Conservation (phyloP, 2,888 invertebrate genomes). For the Scaptodrosophila latifasciaeformis region DNA sequence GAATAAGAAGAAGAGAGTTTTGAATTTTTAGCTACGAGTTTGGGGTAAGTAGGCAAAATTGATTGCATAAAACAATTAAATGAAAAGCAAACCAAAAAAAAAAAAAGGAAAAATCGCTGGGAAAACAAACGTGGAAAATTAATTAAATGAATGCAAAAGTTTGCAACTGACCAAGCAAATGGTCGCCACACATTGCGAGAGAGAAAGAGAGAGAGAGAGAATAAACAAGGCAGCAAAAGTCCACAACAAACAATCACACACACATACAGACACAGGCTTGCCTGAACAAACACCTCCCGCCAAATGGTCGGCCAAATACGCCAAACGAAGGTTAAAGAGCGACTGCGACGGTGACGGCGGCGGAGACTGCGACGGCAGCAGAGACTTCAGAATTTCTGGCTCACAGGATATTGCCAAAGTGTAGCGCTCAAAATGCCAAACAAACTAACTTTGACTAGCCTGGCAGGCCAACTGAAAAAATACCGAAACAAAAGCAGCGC, state of each 20-base stretch:
- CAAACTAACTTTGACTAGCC: slow-evolving; percentile 51
- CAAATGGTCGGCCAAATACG: slow-evolving; percentile 24
- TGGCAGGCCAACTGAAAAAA: slow-evolving; percentile 26
- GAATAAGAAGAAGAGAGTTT: not conserved
- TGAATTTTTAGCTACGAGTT: too few relatives aligned
- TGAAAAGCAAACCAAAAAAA: slow-evolving; percentile 1
- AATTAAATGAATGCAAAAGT: slow-evolving; percentile 34
- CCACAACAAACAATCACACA: not conserved
- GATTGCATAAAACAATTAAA: not conserved
- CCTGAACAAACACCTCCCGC: not conserved
- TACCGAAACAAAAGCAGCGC: not conserved
- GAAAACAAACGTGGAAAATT: slow-evolving; percentile 24
- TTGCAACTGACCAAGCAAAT: not conserved
- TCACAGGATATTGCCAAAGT: slow-evolving; percentile 51
- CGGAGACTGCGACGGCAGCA: not conserved
- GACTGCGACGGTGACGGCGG: not conserved
- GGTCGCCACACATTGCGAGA: not conserved
- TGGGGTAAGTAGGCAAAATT: not conserved
- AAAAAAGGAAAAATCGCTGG: slow-evolving; percentile 5
- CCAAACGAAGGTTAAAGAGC: slow-evolving; percentile 46
- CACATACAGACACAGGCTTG: not conserved
- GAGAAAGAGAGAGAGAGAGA: not conserved
- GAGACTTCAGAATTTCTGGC: slow-evolving; percentile 16
- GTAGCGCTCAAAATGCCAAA: slow-evolving; percentile 42
- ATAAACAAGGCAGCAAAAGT: slow-evolving; percentile 7